Evolutionary conservation across 1,140 invertebrate genomes (phyloP), one percentile per base, ranked within the genome.

Genomic region (Heliothis virescens): DNA sequence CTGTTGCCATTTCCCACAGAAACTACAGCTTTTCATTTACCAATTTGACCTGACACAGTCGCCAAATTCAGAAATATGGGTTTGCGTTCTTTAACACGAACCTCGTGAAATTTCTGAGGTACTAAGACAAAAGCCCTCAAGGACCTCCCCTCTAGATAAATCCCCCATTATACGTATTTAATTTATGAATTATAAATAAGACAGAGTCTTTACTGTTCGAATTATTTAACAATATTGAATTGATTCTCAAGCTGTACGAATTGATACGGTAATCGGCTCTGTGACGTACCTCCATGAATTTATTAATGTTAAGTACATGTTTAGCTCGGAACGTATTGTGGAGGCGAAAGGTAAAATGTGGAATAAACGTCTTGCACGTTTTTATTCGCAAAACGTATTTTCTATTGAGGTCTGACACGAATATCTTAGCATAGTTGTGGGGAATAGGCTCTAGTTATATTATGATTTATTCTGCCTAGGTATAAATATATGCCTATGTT

Each of bases 101-200:
- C 29, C n/a, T 47, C 34, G 15, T 63, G 18, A 48, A 13, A 1
- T n/a, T 57, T 18, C 11, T 10, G 16, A 18, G 55, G 55, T 26
- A 12, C 57, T 59, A 26, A 60, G 29, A 60, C 2, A 26, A 59
- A 60, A 13, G 2, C 55, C 55, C 12, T 16, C 21, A 59, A 60
- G 11, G 34, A 41, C 34, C 9, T 41, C 34, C 1, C 34, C 5
- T 41, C 34, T 9, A 41, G 34, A 9, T 9, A 34, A 1, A 3
- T 34, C 34, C 34, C 34, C 34, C 5, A 41, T 41, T 41, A 34
- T 34, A 41, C 34, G 34, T 41, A 41, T n/a, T n/a, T 41, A 26
- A 29, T n/a, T n/a, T n/a, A 34, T 7, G 60, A 65, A 63, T 76
- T 76, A 65, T 53, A 76, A 76, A 65, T 53, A 76, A 76, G 65